Evolutionary conservation across 1,140 invertebrate species (phyloP).

Genomic region (Bombus huntii): DNA sequence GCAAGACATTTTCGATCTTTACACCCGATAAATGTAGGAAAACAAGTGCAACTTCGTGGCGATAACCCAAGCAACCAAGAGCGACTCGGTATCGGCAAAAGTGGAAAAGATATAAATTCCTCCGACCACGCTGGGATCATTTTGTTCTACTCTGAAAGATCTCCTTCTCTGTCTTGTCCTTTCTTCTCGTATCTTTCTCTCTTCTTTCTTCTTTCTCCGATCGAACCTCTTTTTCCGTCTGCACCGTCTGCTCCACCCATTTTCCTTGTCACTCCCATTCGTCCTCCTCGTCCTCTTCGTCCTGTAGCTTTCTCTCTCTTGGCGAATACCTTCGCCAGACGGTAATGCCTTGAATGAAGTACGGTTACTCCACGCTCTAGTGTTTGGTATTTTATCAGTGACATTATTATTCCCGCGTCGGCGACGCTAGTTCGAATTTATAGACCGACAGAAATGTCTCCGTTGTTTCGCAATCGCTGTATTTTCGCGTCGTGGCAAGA

Average conservation of each 20-base stretch:
- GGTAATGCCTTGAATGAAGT: constrained; percentile 48
- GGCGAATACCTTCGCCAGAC: constrained; percentile 41
- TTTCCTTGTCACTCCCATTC: constrained; percentile 42
- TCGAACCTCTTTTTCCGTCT: constrained; percentile 27
- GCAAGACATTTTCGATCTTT: constrained; percentile 45
- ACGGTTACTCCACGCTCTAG: constrained; percentile 33
- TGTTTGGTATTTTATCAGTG: constrained; percentile 50
- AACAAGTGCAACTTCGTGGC: constrained; percentile 41
- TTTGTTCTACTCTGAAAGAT: constrained; percentile 7
- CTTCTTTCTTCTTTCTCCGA: constrained; percentile 10
- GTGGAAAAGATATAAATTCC: constrained; percentile 43
- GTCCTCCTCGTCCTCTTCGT: background rate
- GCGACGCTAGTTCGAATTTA: constrained; percentile 42
- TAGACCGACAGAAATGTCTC: constrained; percentile 30
- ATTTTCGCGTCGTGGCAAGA: constrained; percentile 19
- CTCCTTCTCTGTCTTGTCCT: background rate
- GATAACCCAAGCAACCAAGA: constrained; percentile 7
- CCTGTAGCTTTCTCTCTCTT: no score
- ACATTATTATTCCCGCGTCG: constrained; percentile 49
- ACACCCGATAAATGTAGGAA: constrained; percentile 24
- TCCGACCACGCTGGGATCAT: background rate
- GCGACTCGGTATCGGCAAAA: background rate
- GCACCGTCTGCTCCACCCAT: background rate
- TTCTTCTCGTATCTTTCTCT: background rate
- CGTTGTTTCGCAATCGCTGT: constrained; percentile 42